These are phyloP conservation scores for Podarcis lilfordi DNA, from an alignment of 2,797 vertebrate genomes.

Conservation along the genomic window DNA sequence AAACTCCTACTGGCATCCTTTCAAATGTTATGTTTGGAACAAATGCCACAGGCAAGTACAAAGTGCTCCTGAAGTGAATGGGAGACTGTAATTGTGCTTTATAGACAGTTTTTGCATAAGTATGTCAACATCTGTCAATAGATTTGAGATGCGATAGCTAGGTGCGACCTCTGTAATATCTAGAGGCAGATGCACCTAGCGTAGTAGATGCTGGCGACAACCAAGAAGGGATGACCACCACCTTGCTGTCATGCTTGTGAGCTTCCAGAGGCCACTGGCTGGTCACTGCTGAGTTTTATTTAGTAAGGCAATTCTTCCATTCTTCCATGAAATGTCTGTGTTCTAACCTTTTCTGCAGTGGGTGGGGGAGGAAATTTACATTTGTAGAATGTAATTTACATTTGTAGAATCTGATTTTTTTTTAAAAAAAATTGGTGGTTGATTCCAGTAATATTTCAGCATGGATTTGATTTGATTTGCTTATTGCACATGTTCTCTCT, in stretches of 20 bases:
- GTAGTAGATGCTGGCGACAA: not conserved
- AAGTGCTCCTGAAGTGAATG: not conserved
- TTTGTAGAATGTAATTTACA: not conserved
- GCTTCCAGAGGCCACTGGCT: not conserved
- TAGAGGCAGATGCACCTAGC: not conserved
- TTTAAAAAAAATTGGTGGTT: not conserved
- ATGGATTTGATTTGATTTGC: not conserved
- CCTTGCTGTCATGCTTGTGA: not conserved
- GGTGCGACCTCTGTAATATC: not conserved
- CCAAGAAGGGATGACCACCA: not conserved
- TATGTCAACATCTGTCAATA: not conserved
- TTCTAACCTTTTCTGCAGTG: not conserved
- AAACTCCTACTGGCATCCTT: not conserved
- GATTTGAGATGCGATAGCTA: not conserved
- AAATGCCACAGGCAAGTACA: not conserved
- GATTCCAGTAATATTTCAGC: not conserved
- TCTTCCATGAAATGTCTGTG: not conserved
- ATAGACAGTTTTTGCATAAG: too few species aligned
- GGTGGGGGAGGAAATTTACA: not conserved
- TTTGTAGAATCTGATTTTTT: not conserved
- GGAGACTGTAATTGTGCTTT: not conserved
- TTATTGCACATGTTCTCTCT: not conserved
- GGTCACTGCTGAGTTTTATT: not conserved
- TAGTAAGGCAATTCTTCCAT: not conserved
- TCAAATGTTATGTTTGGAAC: not conserved